Percentiles rank a stretch among this genome's conserved stretches.
phyloP scores from a whole-genome alignment of 1,140 invertebrate genomes.

The Drosophila takahashii region DNA sequence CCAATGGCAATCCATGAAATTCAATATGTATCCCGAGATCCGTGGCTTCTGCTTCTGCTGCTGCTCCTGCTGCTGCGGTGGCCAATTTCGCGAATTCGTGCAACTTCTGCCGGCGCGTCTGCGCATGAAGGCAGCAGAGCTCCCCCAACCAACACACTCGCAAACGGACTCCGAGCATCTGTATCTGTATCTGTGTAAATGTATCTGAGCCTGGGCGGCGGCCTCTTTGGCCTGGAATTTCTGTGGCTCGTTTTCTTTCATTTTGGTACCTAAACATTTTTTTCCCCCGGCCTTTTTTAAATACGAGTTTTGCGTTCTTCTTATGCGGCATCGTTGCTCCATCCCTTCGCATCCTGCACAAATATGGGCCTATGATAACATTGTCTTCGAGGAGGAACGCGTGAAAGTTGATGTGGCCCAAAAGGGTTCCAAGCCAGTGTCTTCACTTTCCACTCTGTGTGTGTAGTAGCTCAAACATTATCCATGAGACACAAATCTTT shows the following conservation, averaged over 20 bases:
- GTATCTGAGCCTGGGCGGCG: constrained; percentile 57
- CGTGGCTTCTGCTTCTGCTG: constrained; percentile 34
- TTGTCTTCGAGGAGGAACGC: constrained; percentile 60
- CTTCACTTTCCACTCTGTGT: constrained; percentile 26
- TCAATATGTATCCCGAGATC: constrained; percentile 72
- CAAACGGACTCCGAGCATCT: constrained; percentile 2
- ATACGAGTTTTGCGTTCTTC: constrained; percentile 44
- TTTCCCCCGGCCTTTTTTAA: constrained; percentile 55
- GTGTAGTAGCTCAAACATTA: constrained; percentile 46
- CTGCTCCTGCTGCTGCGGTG: constrained; percentile 56
- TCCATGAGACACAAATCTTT: constrained; percentile 38
- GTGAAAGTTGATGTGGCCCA: constrained; percentile 71
- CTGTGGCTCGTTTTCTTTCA: constrained; percentile 52
- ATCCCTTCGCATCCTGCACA: constrained; percentile 56
- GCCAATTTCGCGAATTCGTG: constrained; percentile 80
- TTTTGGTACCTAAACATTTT: constrained; percentile 66
- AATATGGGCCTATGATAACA: constrained; percentile 79
- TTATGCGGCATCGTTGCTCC: constrained; percentile 1
- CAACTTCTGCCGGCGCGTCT: constrained; percentile 63
- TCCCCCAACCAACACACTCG: constrained; percentile 5
- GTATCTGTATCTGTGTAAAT: constrained; percentile 10
- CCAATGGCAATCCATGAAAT: constrained; percentile 59
- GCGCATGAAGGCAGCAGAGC: constrained; percentile 29
- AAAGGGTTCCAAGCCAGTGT: constrained; percentile 40
- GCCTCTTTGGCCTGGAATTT: constrained; percentile 75